Percentiles rank a stretch among this genome's conserved stretches.
These are phyloP conservation scores for Romanogobio albipinnatus DNA, from an alignment of 2,113 vertebrate species.

Conservation along the genomic window DNA sequence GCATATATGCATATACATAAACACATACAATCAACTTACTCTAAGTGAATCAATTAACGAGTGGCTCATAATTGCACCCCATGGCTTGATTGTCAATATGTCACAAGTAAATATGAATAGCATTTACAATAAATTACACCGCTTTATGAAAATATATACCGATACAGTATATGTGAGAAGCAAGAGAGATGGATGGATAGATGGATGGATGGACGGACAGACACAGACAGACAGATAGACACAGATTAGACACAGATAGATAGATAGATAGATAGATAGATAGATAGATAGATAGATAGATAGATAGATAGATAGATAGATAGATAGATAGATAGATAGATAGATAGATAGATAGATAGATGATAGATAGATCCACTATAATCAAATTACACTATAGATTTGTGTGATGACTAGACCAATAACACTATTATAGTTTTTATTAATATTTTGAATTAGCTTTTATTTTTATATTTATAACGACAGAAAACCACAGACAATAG, in stretches of 20 bases:
- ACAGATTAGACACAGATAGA: no score
- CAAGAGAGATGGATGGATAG: background rate
- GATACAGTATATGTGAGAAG: background rate
- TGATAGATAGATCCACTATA: no score
- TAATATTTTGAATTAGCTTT: no score
- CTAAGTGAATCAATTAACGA: conserved; percentile 41
- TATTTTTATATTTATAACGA: no score
- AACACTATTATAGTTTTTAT: no score
- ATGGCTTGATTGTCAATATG: conserved; percentile 16
- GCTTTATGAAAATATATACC: background rate
- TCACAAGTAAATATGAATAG: conserved; percentile 30
- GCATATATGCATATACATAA: conserved; percentile 17
- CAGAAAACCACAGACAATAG: no score
- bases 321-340: background rate
- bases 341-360: no score
- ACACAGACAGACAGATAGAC: conserved; percentile 4
- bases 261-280: conserved; percentile 2
- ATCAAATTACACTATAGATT: no score
- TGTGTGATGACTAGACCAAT: no score
- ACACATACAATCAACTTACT: conserved; percentile 24
- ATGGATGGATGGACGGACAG: background rate
- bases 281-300: background rate
- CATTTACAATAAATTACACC: background rate
- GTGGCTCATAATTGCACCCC: conserved; percentile 33
- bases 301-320: background rate